phyloP scores from a whole-genome alignment of 1,140 invertebrate species.

The Drosophila nebulosa region DNA sequence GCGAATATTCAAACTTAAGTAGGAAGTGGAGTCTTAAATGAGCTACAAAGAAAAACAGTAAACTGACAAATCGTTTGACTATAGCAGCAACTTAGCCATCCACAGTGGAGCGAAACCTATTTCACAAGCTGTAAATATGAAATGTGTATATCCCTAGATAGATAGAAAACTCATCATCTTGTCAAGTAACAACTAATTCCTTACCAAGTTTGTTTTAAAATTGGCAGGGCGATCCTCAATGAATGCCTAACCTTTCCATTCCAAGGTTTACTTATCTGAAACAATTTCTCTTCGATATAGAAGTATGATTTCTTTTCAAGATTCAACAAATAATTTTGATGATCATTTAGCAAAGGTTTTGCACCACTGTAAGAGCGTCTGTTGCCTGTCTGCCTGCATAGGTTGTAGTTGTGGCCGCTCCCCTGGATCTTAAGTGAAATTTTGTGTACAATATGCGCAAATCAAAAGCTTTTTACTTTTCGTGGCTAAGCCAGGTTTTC shows the following conservation, averaged over 20 bases:
- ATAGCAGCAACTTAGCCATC: slow-evolving; percentile 10
- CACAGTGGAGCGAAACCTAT: slow-evolving; percentile 11
- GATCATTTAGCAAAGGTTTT: neutral
- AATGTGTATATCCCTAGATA: too few species aligned
- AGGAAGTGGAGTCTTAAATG: slow-evolving; percentile 70
- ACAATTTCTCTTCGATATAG: too few species aligned
- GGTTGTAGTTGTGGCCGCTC: slow-evolving; percentile 21
- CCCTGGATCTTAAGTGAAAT: slow-evolving; percentile 41
- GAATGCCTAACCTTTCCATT: too few species aligned
- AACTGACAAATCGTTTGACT: slow-evolving; percentile 69
- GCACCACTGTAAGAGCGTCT: slow-evolving; percentile 4
- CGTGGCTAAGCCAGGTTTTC: slow-evolving; percentile 15
- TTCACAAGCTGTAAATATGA: too few species aligned
- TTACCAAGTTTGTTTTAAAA: too few species aligned
- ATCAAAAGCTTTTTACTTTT: slow-evolving; percentile 32
- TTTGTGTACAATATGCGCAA: slow-evolving; percentile 36
- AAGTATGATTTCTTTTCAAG: too few species aligned
- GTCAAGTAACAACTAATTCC: too few species aligned
- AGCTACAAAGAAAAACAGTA: slow-evolving; percentile 35
- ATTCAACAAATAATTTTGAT: too few species aligned
- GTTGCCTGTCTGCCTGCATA: slow-evolving; percentile 16
- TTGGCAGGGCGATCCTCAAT: too few species aligned
- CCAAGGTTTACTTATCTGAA: too few species aligned
- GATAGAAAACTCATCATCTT: too few species aligned
- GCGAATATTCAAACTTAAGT: slow-evolving; percentile 72